Percentiles rank a stretch among this genome's conserved stretches.
Conservation (phyloP, 2,113 vertebrate genomes). For the Semnornis frantzii region DNA sequence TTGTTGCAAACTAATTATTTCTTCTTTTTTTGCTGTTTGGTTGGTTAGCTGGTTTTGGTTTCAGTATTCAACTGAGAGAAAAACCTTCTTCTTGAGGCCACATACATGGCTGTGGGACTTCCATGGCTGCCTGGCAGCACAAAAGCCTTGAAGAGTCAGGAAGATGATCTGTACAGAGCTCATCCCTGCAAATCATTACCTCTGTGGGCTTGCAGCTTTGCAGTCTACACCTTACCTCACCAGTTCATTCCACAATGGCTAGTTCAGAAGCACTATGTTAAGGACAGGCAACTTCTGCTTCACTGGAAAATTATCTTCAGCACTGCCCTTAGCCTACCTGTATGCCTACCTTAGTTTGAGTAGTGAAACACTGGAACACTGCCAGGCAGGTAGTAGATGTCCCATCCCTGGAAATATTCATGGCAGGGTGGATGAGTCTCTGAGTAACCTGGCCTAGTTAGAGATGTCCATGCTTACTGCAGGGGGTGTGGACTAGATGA, state of each 20-base stretch:
- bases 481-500: no score
- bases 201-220: background rate
- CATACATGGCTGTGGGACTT: background rate
- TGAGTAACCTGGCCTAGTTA: no score
- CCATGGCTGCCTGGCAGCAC: rapidly evolving
- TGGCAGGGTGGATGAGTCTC: no score
- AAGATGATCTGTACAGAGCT: background rate
- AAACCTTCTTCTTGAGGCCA: background rate
- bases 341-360: background rate
- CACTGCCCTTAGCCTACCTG: background rate
- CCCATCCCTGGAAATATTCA: no score
- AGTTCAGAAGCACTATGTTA: background rate
- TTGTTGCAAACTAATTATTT: background rate
- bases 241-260: rapidly evolving
- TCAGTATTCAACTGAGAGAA: background rate
- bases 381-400: no score
- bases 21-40: background rate
- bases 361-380: no score
- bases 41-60: no score
- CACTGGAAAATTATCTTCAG: background rate
- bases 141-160: background rate
- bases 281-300: background rate
- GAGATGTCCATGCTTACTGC: no score
- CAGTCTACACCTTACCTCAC: background rate
- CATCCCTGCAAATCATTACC: background rate